Base-by-base conservation (phyloP, 2,113 vertebrate species). In the Pangasianodon gigas region DNA sequence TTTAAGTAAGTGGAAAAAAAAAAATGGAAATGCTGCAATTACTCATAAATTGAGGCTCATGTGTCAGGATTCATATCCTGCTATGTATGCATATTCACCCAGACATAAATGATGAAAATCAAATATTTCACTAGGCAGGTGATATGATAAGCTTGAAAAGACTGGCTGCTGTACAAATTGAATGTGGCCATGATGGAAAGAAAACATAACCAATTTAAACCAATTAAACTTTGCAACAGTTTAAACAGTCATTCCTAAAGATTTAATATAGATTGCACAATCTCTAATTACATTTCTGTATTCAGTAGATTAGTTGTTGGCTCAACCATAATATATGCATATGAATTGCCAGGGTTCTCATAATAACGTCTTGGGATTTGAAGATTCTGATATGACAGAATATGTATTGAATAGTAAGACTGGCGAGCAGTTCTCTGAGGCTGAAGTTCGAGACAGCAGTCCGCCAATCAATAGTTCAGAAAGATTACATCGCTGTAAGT, bases 401-500 rank as follows among this genome's bases (percentile, higher is more conserved):
- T 54, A 7, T 13, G 9, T 46, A 44, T 37, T 84, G 56, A 79
- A n/a, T 3, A 16, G 32, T 32, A 75, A 67, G 79, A 37, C 74
- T 88, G 74, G 46, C 11, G 29, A 46, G 79, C 46, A 52, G 56
- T 54, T 77, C 26, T 29, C 44, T 4, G 21, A 84, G 37, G 14
- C 48, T 65, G 69, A 67, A 46, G 71, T 86, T 86, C 32, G n/a
- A 89, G 88, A 80, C 71, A 32, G 81, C 32, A 16, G 54, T 46
- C n/a, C 19, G 14, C 26, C 37, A 32, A 71, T 90, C 87, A n/a
- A 88, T 88, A 85, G 86, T 48, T 90, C 81, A 80, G 82, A 80
- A 51, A 90, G 90, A 88, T 90, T 90, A 85, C 21, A 69, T 80
- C 9, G 24, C 71, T 48, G 52, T 80, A 81, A 81, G 8, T 67